These are phyloP conservation scores for Labia minor DNA, from an alignment of 2,888 invertebrate species.

Conservation along the genomic window DNA sequence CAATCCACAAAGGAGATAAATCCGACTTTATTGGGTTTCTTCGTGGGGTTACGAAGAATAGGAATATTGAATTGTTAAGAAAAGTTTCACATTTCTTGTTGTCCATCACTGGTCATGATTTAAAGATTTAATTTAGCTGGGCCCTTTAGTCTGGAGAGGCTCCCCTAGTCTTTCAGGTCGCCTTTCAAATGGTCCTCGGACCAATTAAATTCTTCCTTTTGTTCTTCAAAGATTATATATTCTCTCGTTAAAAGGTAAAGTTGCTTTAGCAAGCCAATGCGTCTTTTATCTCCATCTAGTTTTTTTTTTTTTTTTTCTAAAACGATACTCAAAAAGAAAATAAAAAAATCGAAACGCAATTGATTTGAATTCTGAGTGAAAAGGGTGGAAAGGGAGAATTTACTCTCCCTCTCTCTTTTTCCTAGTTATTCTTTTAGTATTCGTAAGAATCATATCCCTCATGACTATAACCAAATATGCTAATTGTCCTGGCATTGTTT, in stretches of 20 bases:
- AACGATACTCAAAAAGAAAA: too few relatives aligned
- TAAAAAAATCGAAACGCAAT: too few relatives aligned
- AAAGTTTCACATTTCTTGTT: background rate
- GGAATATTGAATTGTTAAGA: background rate
- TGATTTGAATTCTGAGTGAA: too few relatives aligned
- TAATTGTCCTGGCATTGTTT: too few relatives aligned
- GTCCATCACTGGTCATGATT: background rate
- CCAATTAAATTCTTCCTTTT: background rate
- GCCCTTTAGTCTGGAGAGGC: background rate
- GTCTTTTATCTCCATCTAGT: too few relatives aligned
- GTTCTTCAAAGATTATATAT: background rate
- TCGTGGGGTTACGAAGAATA: background rate
- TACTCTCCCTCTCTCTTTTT: too few relatives aligned
- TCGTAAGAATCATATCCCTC: too few relatives aligned
- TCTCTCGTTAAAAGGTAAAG: background rate
- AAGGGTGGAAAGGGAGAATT: too few relatives aligned
- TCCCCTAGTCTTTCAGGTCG: background rate
- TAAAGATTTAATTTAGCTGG: background rate
- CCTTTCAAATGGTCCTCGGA: background rate
- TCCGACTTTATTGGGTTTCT: slow-evolving; percentile 13
- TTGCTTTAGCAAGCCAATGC: too few relatives aligned
- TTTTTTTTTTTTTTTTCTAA: too few relatives aligned
- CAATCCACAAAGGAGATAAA: background rate
- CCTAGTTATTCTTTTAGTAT: too few relatives aligned
- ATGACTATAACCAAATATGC: too few relatives aligned